Conservation (phyloP, 2,797 vertebrate species). For the Erithacus rubecula region DNA sequence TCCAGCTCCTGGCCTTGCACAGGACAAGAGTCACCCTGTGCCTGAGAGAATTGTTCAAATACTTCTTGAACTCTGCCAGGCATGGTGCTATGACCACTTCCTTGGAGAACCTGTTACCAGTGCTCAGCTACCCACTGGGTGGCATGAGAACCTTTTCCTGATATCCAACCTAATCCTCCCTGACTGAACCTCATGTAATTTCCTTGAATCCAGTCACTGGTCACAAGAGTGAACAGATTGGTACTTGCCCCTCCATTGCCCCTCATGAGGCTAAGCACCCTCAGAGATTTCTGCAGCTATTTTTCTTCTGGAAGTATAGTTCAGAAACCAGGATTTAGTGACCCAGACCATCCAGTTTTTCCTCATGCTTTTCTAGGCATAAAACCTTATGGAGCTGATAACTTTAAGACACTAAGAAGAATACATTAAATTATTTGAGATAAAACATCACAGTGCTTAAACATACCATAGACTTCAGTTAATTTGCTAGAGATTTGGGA, state of each 20-base stretch:
- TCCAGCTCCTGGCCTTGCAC: background rate
- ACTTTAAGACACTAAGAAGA: background rate
- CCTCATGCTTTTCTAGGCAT: background rate
- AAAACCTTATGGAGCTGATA: background rate
- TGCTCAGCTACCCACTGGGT: background rate
- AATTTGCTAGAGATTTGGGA: background rate
- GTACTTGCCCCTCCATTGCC: background rate
- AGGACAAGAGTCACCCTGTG: background rate
- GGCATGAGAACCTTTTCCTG: background rate
- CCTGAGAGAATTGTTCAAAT: background rate
- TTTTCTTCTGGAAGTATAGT: background rate
- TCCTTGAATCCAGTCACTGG: background rate
- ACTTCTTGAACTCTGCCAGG: background rate
- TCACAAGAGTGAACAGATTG: fast-evolving
- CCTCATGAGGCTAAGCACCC: background rate
- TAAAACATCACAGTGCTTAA: background rate
- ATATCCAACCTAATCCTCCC: background rate
- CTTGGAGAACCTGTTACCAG: background rate
- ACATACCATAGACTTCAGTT: background rate
- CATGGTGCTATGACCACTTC: too few relatives aligned
- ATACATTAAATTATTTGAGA: background rate
- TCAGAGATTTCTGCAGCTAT: background rate
- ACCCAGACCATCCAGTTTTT: background rate
- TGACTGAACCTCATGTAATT: background rate
- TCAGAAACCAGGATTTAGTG: background rate